Conservation (phyloP, 2,888 invertebrate species). For the Drosophila borealis region DNA sequence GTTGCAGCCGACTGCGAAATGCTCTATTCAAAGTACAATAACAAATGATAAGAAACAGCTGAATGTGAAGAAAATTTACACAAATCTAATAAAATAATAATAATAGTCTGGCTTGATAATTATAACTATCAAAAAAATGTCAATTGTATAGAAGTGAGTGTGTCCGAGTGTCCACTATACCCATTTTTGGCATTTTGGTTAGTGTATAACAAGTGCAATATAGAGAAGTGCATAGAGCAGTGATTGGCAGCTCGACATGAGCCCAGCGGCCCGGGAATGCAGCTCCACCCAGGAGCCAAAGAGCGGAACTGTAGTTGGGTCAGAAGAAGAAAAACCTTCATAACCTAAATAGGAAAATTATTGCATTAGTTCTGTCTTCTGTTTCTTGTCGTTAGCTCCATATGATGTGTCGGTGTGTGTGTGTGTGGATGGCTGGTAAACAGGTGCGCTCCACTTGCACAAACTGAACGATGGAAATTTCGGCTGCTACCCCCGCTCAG, state of each 20-base stretch:
- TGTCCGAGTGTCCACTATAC: too few species aligned
- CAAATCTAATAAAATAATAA: too few species aligned
- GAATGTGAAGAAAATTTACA: not conserved
- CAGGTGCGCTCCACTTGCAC: slow-evolving; percentile 61
- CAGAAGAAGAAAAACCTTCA: slow-evolving; percentile 30
- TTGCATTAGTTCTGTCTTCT: slow-evolving; percentile 18
- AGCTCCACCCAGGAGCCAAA: slow-evolving; percentile 1
- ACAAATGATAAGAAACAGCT: not conserved
- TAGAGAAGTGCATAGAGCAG: slow-evolving; percentile 12
- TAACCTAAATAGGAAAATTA: slow-evolving; percentile 52
- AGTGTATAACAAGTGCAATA: not conserved
- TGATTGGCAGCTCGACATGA: slow-evolving; percentile 17
- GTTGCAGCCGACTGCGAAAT: not conserved
- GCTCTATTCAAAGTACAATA: not conserved
- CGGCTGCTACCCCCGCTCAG: slow-evolving; percentile 32
- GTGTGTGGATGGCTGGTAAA: slow-evolving; percentile 21
- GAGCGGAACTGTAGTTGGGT: slow-evolving; percentile 6
- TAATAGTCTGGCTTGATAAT: too few species aligned
- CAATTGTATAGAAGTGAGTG: too few species aligned
- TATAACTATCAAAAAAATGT: too few species aligned
- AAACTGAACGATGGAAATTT: slow-evolving; percentile 57
- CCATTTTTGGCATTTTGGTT: not conserved
- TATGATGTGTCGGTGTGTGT: slow-evolving; percentile 17
- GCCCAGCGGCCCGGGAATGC: slow-evolving; percentile 6
- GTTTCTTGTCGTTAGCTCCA: slow-evolving; percentile 10